Evolutionary conservation across 1,140 invertebrate genomes (phyloP), one percentile per base, ranked within the genome.

Genomic region (Zaprionus ornatus): DNA sequence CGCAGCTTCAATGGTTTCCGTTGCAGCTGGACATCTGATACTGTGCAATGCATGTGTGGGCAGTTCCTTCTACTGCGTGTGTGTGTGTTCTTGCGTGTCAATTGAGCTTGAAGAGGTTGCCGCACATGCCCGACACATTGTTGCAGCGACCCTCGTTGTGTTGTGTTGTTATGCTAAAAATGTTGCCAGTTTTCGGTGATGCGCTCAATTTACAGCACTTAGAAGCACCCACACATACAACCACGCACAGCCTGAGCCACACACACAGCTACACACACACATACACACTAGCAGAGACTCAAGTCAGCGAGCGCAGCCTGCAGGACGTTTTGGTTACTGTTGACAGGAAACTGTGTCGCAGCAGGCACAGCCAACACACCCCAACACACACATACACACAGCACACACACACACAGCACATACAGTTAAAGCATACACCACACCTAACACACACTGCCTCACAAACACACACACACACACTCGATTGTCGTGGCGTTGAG

Each of bases 171-270:
- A 54, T 68, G 56, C 48, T 2, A 73, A 79, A 79, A 68, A 13
- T 55, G 48, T 21, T 27, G 42, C 61, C 73, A 57, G 67, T 77
- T 83, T 83, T 78, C 64, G 73, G 71, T 68, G 82, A 84, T 86
- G 80, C 80, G 84, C 84, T 86, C 84, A 88, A 86, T 86, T 86
- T 88, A 77, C 80, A 80, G 86, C 80, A 86, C 79, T 74, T 69
- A 63, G 37, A 6, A 17, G 23, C 57, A 62, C 19, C 42, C 32
- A 56, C 21, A 19, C 52, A 45, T 13, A 3, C 62, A 55, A 10
- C 21, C 45, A 50, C 45, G 17, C n/a, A 45, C 4, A 17, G 4
- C 15, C 37, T 13, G 3, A 37, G 13, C 37, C 37, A 42, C 37
- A 40, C 37, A 40, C 13, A 40, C 37, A 42, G 13, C 13, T 7